Evolutionary conservation across 2,888 invertebrate species (phyloP).

Genomic region (Sclerodermus sp.): DNA sequence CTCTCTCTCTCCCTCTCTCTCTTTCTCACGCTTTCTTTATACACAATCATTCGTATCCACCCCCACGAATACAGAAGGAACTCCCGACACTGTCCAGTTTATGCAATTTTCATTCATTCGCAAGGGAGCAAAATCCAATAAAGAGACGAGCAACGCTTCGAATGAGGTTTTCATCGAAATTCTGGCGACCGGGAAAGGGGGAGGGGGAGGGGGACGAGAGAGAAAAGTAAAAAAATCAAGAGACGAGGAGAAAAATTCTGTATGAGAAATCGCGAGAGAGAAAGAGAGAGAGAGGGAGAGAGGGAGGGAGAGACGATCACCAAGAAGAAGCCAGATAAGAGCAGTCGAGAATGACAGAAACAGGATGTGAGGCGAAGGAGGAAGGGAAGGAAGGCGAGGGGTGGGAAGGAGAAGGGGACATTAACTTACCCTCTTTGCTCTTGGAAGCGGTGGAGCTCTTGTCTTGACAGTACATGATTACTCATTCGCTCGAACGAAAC

Average conservation of each 20-base stretch:
- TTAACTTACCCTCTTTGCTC: slow-evolving; percentile 53
- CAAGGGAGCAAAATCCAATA: too few species aligned
- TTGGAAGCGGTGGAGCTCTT: slow-evolving; percentile 52
- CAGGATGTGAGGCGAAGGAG: background rate
- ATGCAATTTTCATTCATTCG: slow-evolving; percentile 15
- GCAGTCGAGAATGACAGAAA: slow-evolving; percentile 9
- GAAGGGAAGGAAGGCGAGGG: slow-evolving; percentile 5
- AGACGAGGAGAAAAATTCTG: too few species aligned
- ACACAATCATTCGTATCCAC: slow-evolving; percentile 11
- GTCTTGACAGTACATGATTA: slow-evolving; percentile 56
- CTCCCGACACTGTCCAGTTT: slow-evolving; percentile 33
- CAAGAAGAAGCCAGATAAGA: background rate
- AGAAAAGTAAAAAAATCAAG: slow-evolving; percentile 5
- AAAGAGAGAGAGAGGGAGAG: too few species aligned
- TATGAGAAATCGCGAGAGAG: slow-evolving; percentile 5
- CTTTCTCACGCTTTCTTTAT: background rate
- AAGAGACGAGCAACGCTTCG: too few species aligned
- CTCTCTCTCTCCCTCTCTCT: slow-evolving; percentile 13
- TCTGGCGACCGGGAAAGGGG: too few species aligned
- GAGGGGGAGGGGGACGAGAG: slow-evolving; percentile 13
- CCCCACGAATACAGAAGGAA: slow-evolving; percentile 23
- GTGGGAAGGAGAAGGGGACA: slow-evolving; percentile 10
- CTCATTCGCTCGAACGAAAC: slow-evolving; percentile 46
- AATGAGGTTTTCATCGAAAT: too few species aligned
- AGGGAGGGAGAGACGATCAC: slow-evolving; percentile 1